Evolutionary conservation across 2,113 vertebrate species (phyloP).

Genomic region (Sigmodon hispidus): DNA sequence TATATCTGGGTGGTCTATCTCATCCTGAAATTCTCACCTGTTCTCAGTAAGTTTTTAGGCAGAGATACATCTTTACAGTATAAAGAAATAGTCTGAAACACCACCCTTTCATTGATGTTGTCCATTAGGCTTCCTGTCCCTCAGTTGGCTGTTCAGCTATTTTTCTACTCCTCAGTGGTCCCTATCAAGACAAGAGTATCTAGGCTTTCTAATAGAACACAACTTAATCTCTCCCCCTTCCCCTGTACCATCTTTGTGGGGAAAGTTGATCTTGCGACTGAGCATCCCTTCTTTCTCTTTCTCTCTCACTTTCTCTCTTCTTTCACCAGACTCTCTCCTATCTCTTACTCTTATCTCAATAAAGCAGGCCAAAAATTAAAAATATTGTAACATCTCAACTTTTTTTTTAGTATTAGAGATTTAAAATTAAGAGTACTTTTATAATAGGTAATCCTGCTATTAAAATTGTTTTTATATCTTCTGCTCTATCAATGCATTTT

Average conservation of each 20-base stretch:
- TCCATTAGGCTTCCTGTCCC: not conserved
- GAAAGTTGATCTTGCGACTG: not conserved
- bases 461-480: not conserved
- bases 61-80: too few species aligned
- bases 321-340: too few species aligned
- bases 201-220: not conserved
- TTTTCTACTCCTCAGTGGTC: not conserved
- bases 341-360: not conserved
- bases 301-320: too few species aligned
- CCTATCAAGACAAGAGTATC: not conserved
- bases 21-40: too few species aligned
- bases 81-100: too few species aligned
- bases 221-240: not conserved
- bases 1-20: too few species aligned
- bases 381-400: not conserved
- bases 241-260: not conserved
- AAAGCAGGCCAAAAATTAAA: not conserved
- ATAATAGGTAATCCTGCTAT: not conserved
- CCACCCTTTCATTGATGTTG: not conserved
- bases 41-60: too few species aligned
- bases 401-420: not conserved
- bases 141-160: not conserved
- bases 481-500: not conserved
- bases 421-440: not conserved
- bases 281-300: not conserved